Percentiles rank a stretch among this genome's conserved stretches.
phyloP scores from a whole-genome alignment of 2,888 invertebrate genomes.

The Leuctra nigra region DNA sequence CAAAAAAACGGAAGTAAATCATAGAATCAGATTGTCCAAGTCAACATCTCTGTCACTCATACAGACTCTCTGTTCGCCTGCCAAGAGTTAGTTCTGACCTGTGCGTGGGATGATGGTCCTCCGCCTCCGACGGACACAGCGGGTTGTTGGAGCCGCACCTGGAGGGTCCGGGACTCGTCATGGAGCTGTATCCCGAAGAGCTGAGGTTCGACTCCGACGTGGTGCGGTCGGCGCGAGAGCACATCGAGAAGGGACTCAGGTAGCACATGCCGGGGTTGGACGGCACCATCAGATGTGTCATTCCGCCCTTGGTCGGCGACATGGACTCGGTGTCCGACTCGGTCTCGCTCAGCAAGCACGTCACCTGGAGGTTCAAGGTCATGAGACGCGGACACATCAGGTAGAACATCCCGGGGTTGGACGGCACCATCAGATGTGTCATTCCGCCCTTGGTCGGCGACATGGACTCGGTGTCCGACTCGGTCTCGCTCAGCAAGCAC shows the following conservation, averaged over 20 bases:
- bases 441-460: constrained; percentile 51
- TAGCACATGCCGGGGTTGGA: constrained; percentile 56
- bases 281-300: constrained; percentile 40
- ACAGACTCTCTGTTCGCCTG: too few species aligned
- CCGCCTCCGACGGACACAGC: constrained; percentile 66
- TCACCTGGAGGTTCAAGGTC: constrained; percentile 37
- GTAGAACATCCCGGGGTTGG: constrained; percentile 55
- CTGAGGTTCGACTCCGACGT: constrained; percentile 78
- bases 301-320: constrained; percentile 51
- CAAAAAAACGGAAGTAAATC: too few species aligned
- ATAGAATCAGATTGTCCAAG: not conserved
- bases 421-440: constrained; percentile 41
- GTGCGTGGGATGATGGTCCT: constrained; percentile 44
- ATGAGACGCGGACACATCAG: too few species aligned
- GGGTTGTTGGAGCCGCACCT: constrained; percentile 77
- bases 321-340: constrained; percentile 66
- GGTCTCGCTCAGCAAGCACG: constrained; percentile 65
- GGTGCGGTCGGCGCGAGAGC: constrained; percentile 61
- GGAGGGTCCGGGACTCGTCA: constrained; percentile 78
- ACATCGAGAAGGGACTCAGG: constrained; percentile 70
- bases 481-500: constrained; percentile 65
- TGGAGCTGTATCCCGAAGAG: constrained; percentile 78
- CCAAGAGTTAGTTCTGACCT: not conserved
- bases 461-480: constrained; percentile 63
- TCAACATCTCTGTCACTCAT: not conserved